Evolutionary conservation across 2,113 vertebrate genomes (phyloP).

Genomic region (Bos indicus): DNA sequence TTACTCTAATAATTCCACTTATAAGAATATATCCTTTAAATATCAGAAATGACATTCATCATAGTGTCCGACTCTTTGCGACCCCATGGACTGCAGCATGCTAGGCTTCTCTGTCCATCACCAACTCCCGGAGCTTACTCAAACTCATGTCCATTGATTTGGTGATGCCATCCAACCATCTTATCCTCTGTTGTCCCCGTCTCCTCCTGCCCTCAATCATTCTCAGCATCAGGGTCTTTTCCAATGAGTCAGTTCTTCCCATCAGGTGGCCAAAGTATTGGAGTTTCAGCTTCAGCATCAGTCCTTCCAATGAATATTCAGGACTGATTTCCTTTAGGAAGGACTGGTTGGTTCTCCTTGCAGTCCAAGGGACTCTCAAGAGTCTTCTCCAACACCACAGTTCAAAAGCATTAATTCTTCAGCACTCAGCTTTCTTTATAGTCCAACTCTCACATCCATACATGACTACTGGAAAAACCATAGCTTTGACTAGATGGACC

Average conservation of each 20-base stretch:
- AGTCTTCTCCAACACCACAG: not conserved
- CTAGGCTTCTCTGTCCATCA: not conserved
- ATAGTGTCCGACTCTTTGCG: not conserved
- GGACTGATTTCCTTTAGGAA: not conserved
- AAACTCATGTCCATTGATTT: not conserved
- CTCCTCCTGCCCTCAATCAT: not conserved
- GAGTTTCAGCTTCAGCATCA: not conserved
- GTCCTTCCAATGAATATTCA: not conserved
- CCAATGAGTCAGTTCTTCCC: not conserved
- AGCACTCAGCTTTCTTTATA: not conserved
- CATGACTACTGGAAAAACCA: no score
- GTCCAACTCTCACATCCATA: not conserved
- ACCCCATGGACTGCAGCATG: not conserved
- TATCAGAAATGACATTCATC: not conserved
- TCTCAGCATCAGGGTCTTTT: not conserved
- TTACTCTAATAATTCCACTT: not conserved
- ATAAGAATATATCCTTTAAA: not conserved
- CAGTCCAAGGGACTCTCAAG: not conserved
- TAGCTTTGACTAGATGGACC: no score
- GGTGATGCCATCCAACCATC: not conserved
- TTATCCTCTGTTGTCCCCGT: not conserved
- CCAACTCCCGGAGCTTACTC: not conserved
- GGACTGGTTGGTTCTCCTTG: not conserved
- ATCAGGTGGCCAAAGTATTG: not conserved
- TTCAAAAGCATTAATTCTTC: not conserved